These are phyloP conservation scores for Ophion ventricosus DNA, from an alignment of 2,888 invertebrate genomes.

Conservation along the genomic window DNA sequence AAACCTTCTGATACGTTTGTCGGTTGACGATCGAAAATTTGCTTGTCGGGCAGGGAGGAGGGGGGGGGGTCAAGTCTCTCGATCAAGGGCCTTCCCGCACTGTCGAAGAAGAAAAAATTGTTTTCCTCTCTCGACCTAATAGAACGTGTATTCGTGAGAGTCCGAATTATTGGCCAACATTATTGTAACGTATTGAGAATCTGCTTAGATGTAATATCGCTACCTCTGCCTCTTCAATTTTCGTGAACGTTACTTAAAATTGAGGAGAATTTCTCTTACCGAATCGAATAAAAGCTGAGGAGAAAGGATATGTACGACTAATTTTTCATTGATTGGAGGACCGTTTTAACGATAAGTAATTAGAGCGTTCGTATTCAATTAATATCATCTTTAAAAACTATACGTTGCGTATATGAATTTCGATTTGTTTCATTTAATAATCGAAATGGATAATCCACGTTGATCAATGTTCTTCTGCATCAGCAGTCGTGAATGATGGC, in stretches of 20 bases:
- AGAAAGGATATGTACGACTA: neutral
- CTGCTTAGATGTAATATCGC: neutral
- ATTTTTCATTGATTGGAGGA: neutral
- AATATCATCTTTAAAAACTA: no score
- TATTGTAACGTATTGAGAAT: neutral
- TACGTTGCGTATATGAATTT: neutral
- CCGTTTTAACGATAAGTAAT: no score
- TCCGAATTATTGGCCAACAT: neutral
- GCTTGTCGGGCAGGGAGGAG: no score
- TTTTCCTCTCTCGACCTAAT: neutral
- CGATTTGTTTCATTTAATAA: neutral
- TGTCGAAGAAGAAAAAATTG: neutral
- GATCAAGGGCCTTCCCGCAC: no score
- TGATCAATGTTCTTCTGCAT: slow-evolving; percentile 25
- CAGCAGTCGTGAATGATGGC: slow-evolving; percentile 23
- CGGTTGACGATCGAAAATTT: neutral
- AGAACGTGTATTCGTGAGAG: neutral
- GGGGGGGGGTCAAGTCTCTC: no score
- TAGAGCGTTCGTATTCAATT: no score
- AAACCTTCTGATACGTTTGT: neutral
- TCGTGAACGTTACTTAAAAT: no score
- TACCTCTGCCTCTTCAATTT: no score
- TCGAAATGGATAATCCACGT: neutral
- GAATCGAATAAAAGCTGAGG: no score
- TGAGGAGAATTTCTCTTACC: no score